Evolutionary conservation across 2,113 vertebrate species (phyloP), one percentile per base, ranked within the genome.

Genomic region (Coptodon rendalli): DNA sequence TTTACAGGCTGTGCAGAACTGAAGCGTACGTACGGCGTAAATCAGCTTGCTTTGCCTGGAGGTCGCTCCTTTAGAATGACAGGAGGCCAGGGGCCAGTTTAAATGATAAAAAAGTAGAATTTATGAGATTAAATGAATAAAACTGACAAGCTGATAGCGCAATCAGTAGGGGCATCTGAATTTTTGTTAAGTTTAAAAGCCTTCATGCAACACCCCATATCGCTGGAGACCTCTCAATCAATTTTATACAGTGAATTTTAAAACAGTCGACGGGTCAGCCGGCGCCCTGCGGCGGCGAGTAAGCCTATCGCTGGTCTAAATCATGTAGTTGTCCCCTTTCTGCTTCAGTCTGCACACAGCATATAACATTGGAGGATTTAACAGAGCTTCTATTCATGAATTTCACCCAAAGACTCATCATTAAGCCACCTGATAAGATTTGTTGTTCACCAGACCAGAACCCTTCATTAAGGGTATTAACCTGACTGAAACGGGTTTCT

Each of bases 401-500:
- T 38, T 68, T 78, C 63, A 53, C 8, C 19, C 7, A 31, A 5
- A 40, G 61, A 38, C 40, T 89, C 61, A 66, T 1, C 29, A 80
- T 29, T 4, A 43, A 78, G 29, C 29, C 12, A 78, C 40, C 54
- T 31, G 17, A 10, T 56, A 40, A 48, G 17, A 83, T 68, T 22
- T 83, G 53, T 24, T 13, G 12, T 52, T 80, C 54, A 68, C 54
- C 68, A 43, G 48, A 54, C 38, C 31, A 53, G 14, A 84, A 53
- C 83, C 38, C 13, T 81, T 80, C 79, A 85, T 76, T 57, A 22
- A 19, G 61, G 45, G 27, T 22, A 93, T 91, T 76, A 82, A 95
- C 61, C 91, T 90, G 91, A 94, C 43, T 53, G 81, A 91, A 90
- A 92, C 90, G 53, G 22, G 19, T 83, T 88, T 93, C 54, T 86